phyloP scores from a whole-genome alignment of 92 coral and sea anemone species.

The Galaxea fascicularis region DNA sequence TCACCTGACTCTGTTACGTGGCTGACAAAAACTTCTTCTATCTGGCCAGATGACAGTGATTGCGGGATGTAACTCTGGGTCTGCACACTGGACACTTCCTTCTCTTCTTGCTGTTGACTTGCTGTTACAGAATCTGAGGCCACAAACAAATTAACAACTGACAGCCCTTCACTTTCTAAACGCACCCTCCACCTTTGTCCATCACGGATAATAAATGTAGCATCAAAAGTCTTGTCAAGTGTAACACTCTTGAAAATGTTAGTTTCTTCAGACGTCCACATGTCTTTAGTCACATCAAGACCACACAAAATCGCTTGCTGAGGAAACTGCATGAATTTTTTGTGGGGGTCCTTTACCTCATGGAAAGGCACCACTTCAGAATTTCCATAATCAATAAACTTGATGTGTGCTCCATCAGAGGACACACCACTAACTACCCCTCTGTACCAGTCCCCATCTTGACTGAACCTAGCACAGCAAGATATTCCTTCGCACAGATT shows the following conservation, averaged over 20 bases:
- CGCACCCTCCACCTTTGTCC: conserved; percentile 71
- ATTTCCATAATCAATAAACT: conserved; percentile 76
- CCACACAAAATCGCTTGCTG: conserved; percentile 50
- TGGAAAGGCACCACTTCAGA: conserved; percentile 38
- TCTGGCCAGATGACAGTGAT: conserved; percentile 52
- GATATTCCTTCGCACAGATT: conserved; percentile 23
- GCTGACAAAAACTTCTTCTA: conserved; percentile 65
- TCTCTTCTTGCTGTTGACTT: conserved; percentile 5
- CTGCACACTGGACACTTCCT: conserved; percentile 30
- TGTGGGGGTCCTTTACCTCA: conserved; percentile 52
- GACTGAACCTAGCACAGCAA: conserved; percentile 44
- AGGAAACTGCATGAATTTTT: conserved; percentile 40
- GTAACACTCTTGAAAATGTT: conserved; percentile 64
- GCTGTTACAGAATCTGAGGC: neutral
- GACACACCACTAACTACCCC: conserved; percentile 57
- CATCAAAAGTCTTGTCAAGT: conserved; percentile 79
- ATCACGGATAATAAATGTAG: conserved; percentile 72
- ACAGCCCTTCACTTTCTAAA: conserved; percentile 42
- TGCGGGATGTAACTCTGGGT: neutral
- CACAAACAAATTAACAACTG: conserved; percentile 61
- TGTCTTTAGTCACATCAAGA: conserved; percentile 63
- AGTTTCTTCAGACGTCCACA: conserved; percentile 67
- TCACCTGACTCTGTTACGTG: conserved; percentile 62
- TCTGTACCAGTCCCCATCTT: conserved; percentile 88
- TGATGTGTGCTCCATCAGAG: conserved; percentile 50